phyloP scores from a whole-genome alignment of 1,140 invertebrate genomes.

The Sarcophaga bullata region DNA sequence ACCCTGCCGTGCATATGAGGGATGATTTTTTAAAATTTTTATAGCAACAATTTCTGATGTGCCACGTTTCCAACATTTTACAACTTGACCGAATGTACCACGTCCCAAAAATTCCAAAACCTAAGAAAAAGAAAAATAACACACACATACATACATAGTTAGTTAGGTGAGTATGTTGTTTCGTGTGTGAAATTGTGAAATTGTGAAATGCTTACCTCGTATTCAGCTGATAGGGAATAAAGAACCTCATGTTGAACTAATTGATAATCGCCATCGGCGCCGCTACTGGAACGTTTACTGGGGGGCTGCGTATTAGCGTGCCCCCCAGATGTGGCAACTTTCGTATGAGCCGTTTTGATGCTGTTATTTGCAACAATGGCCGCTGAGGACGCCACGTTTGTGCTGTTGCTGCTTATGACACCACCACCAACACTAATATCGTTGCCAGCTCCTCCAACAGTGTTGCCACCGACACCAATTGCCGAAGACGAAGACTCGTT shows the following conservation, averaged over 20 bases:
- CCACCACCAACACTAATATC: constrained; percentile 41
- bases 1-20: constrained; percentile 98
- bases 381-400: constrained; percentile 30
- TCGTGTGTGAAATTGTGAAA: not conserved
- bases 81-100: constrained; percentile 99
- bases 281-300: constrained; percentile 72
- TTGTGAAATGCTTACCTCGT: constrained; percentile 72
- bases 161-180: not conserved
- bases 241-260: constrained; percentile 98
- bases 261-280: constrained; percentile 96
- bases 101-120: constrained; percentile 98
- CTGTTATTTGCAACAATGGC: constrained; percentile 49
- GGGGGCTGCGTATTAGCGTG: constrained; percentile 66
- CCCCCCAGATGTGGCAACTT: constrained; percentile 65
- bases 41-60: constrained; percentile 99
- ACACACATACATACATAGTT: not conserved
- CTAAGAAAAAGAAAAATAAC: constrained; percentile 55
- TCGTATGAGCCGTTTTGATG: constrained; percentile 65
- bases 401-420: constrained; percentile 42
- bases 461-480: not conserved
- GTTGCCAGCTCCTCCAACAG: constrained; percentile 24
- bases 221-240: constrained; percentile 91
- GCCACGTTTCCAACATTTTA: constrained; percentile 99
- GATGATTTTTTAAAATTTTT: constrained; percentile 99
- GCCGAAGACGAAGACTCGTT: constrained; percentile 15